Evolutionary conservation across 2,888 invertebrate species (phyloP).

Genomic region (Nephrocerus scutellatus): DNA sequence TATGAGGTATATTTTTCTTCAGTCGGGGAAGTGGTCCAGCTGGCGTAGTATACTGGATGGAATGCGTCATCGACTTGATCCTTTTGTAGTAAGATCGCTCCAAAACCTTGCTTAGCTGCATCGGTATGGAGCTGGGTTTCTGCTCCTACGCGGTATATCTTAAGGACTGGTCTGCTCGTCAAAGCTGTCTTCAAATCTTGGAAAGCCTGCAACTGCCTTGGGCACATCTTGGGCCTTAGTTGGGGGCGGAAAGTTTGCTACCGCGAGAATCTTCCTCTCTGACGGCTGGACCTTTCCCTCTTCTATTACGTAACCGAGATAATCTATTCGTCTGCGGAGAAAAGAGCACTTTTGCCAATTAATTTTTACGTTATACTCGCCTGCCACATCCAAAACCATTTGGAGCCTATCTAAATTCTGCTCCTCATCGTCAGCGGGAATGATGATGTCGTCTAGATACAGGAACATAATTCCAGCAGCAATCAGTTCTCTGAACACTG

Average conservation of each 20-base stretch:
- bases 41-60: constrained; percentile 14
- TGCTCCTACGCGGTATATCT: constrained; percentile 4
- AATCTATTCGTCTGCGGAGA: constrained; percentile 22
- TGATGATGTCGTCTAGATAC: constrained; percentile 32
- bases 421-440: constrained; percentile 20
- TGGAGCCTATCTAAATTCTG: constrained; percentile 15
- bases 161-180: constrained; percentile 3
- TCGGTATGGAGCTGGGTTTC: constrained; percentile 19
- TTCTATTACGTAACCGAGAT: constrained; percentile 2
- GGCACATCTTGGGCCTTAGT: no score
- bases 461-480: constrained; percentile 12
- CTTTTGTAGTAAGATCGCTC: constrained; percentile 19
- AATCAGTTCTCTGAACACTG: constrained; percentile 16
- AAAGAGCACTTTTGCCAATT: constrained; percentile 16
- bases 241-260: constrained; percentile 1
- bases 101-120: constrained; percentile 16
- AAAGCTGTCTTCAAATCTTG: background rate
- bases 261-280: constrained; percentile 1
- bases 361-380: background rate
- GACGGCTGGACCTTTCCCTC: no score
- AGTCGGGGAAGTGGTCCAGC: constrained; percentile 16
- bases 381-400: constrained; percentile 12
- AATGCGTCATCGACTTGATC: constrained; percentile 10
- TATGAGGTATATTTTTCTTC: constrained; percentile 31
- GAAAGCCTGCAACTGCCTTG: background rate